phyloP scores from a whole-genome alignment of 2,888 invertebrate genomes.

The Deroplatys truncata region DNA sequence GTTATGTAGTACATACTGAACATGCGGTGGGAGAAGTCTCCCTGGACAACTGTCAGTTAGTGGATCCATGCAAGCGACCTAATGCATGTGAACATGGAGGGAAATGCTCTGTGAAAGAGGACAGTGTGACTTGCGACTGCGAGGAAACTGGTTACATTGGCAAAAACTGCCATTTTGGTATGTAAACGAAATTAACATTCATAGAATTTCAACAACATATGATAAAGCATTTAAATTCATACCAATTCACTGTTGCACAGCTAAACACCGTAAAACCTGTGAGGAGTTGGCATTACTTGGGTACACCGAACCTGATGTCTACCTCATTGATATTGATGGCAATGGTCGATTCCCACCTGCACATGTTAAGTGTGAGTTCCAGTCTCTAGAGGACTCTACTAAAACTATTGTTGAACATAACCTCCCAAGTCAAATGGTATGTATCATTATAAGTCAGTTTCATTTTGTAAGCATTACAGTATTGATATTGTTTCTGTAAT shows the following conservation, averaged over 20 bases:
- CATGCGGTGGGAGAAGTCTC: slow-evolving; percentile 85
- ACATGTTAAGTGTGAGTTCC: slow-evolving; percentile 88
- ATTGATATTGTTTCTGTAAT: no score
- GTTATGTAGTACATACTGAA: slow-evolving; percentile 75
- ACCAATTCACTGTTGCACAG: slow-evolving; percentile 42
- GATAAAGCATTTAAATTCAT: no score
- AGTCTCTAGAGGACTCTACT: slow-evolving; percentile 80
- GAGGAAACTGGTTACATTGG: slow-evolving; percentile 87
- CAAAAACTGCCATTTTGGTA: slow-evolving; percentile 86
- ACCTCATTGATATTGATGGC: slow-evolving; percentile 90
- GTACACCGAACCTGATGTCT: slow-evolving; percentile 84
- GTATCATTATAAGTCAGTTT: slow-evolving; percentile 32
- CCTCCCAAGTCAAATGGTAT: slow-evolving; percentile 78
- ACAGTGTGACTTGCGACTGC: slow-evolving; percentile 85
- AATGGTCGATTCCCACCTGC: slow-evolving; percentile 90
- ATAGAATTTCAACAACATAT: background rate
- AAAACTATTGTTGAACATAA: slow-evolving; percentile 88
- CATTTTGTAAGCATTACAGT: background rate
- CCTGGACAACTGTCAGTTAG: slow-evolving; percentile 83
- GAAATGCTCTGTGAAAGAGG: slow-evolving; percentile 83
- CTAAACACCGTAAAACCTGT: slow-evolving; percentile 85
- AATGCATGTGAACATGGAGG: slow-evolving; percentile 92
- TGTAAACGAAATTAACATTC: slow-evolving; percentile 38
- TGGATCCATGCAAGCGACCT: slow-evolving; percentile 83
- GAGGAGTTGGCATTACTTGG: slow-evolving; percentile 87